Evolutionary conservation across 2,113 vertebrate species (phyloP), one percentile per base, ranked within the genome.

Genomic region (Galeopterus variegatus): DNA sequence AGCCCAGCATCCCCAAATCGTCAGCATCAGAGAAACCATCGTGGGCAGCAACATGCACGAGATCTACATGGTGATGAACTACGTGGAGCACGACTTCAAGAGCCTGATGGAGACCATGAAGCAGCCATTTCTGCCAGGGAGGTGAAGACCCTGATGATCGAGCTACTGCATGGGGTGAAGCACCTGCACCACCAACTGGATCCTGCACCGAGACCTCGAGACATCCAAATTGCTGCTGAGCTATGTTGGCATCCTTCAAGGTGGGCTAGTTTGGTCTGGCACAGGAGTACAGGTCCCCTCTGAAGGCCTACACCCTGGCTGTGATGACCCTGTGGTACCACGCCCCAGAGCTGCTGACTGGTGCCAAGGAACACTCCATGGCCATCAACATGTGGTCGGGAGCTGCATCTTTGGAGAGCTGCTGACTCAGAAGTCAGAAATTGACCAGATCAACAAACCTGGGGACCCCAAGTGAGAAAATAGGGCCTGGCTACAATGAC

Each of bases 31-130:
- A 2, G 99, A 99, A 98, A 99, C 99, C 0, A 99, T 99, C 0
- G 99, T 99, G 41, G 99, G 99, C 50, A 99, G 99, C 77, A 99
- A 99, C 81, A 99, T 99, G 99, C 99, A 99, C 97, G 99, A 99
- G 98, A 99, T 99, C 98, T 99, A 99, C 90, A 99, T 99, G 0
- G 99, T 99, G 26, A 99, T 99, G 99, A 99, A 99, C 97, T 99
- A 99, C 0, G 99, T 99, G 1, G 99, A 99, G 11, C 99, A 99
- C 0, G 99, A 99, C 97, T 99, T 99, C 89, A 99, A 99, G 98
- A 99, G 99, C 95, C 98, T 99, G 28, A 99, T 99, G 99, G 99
- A 99, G 98, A 99, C 99, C 18, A 99, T 99, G 99, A 99, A 99
- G 85, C 99, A 99, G 93, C 99, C 99, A 0, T 99, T 99, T 81